These are phyloP conservation scores for Abscondita cerata DNA, from an alignment of 2,888 invertebrate species.

Conservation along the genomic window DNA sequence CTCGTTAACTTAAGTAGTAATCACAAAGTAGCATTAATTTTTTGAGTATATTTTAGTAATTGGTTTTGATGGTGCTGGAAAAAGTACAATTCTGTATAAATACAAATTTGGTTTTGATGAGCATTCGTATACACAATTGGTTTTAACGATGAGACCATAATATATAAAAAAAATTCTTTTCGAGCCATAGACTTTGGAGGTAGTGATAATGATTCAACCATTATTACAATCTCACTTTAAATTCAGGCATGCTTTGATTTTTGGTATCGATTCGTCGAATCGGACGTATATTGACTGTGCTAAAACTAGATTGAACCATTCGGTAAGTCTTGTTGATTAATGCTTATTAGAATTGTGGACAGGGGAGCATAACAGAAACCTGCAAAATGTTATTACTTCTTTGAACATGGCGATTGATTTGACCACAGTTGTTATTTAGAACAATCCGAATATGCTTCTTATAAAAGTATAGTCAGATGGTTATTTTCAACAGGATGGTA, in stretches of 20 bases:
- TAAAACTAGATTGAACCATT: too few relatives aligned
- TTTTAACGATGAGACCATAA: slow-evolving; percentile 98
- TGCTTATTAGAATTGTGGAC: too few relatives aligned
- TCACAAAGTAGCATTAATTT: neutral
- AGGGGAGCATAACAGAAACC: too few relatives aligned
- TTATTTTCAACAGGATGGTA: too few relatives aligned
- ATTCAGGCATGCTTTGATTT: slow-evolving; percentile 95
- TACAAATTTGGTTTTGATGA: slow-evolving; percentile 85
- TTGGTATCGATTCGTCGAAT: slow-evolving; percentile 97
- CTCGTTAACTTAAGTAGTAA: neutral
- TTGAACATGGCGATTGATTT: too few relatives aligned
- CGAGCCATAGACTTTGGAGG: slow-evolving; percentile 99
- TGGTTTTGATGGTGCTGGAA: slow-evolving; percentile 68
- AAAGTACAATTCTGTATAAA: slow-evolving; percentile 97
- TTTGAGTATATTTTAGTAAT: neutral
- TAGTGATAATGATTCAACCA: slow-evolving; percentile 96
- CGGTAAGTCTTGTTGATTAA: too few relatives aligned
- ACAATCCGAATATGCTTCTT: too few relatives aligned
- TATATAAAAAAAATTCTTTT: slow-evolving; percentile 99
- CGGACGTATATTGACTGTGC: too few relatives aligned
- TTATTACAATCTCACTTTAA: slow-evolving; percentile 99
- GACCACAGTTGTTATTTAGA: too few relatives aligned
- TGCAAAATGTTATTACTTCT: too few relatives aligned
- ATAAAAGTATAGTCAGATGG: too few relatives aligned
- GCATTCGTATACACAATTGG: slow-evolving; percentile 98